Evolutionary conservation across 1,140 invertebrate species (phyloP).

Genomic region (Artemia franciscana): DNA sequence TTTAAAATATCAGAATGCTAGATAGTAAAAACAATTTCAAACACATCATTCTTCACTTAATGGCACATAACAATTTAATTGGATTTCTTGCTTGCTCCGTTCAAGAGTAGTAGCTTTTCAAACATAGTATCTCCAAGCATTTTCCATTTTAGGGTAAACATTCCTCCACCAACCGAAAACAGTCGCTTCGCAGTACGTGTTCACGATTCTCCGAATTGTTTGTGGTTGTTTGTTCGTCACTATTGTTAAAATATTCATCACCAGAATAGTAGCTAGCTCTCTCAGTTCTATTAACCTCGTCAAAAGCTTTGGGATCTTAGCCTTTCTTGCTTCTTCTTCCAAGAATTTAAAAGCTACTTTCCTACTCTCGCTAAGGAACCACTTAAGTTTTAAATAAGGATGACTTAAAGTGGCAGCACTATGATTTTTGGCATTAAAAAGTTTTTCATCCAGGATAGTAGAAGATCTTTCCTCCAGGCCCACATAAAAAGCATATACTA

Average conservation of each 20-base stretch:
- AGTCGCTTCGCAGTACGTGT: not conserved
- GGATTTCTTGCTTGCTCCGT: not conserved
- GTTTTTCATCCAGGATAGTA: not conserved
- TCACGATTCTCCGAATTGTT: too few species aligned
- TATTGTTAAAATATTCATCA: not conserved
- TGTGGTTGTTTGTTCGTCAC: too few species aligned
- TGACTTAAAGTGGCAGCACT: not conserved
- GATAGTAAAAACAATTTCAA: too few species aligned
- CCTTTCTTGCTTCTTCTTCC: not conserved
- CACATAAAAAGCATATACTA: not conserved
- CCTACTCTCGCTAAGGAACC: not conserved
- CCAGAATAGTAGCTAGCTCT: not conserved
- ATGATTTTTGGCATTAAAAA: not conserved
- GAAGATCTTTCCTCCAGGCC: not conserved
- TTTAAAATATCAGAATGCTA: too few species aligned
- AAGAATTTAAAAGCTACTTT: not conserved
- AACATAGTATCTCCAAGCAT: not conserved
- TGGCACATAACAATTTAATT: not conserved
- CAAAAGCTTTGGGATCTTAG: not conserved
- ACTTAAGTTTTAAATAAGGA: not conserved
- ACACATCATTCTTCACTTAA: too few species aligned
- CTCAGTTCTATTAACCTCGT: not conserved
- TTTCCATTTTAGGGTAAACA: not conserved
- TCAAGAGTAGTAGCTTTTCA: not conserved
- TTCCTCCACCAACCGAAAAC: not conserved